These are phyloP conservation scores for Romanogobio albipinnatus DNA, from an alignment of 2,113 vertebrate species.

Conservation along the genomic window DNA sequence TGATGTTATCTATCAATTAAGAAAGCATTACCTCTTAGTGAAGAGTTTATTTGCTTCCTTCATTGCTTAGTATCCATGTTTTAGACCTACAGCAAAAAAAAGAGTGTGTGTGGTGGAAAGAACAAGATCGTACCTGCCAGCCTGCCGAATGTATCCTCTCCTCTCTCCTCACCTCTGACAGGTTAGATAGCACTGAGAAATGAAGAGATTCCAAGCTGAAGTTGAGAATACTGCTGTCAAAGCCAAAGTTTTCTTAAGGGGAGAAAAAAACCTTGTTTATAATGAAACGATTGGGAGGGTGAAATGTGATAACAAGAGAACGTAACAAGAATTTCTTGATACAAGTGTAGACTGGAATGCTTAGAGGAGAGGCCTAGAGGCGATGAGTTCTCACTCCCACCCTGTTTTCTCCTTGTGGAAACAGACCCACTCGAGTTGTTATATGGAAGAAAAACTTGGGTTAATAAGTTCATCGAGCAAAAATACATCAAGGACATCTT, in stretches of 20 bases:
- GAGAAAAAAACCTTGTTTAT: slow-evolving; percentile 62
- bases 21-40: slow-evolving; percentile 57
- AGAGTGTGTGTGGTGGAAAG: slow-evolving; percentile 63
- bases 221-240: slow-evolving; percentile 68
- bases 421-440: slow-evolving; percentile 43
- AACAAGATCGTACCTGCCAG: slow-evolving; percentile 79
- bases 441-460: slow-evolving; percentile 28
- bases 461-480: slow-evolving; percentile 27
- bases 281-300: slow-evolving; percentile 54
- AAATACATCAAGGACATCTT: slow-evolving; percentile 11
- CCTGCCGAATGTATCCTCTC: slow-evolving; percentile 67
- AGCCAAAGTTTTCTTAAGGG: slow-evolving; percentile 57
- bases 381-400: slow-evolving; percentile 54
- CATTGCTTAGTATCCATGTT: slow-evolving; percentile 23
- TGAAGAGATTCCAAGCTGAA: slow-evolving; percentile 75
- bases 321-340: slow-evolving; percentile 47
- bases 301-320: slow-evolving; percentile 46
- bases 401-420: slow-evolving; percentile 26
- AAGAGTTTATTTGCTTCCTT: slow-evolving; percentile 68
- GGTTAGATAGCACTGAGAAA: slow-evolving; percentile 76
- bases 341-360: slow-evolving; percentile 63
- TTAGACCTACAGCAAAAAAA: slow-evolving; percentile 51
- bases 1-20: slow-evolving; percentile 53
- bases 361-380: slow-evolving; percentile 57
- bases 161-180: slow-evolving; percentile 76